These are phyloP conservation scores for Platichthys stellatus DNA, from an alignment of 2,113 vertebrate genomes.

Conservation along the genomic window DNA sequence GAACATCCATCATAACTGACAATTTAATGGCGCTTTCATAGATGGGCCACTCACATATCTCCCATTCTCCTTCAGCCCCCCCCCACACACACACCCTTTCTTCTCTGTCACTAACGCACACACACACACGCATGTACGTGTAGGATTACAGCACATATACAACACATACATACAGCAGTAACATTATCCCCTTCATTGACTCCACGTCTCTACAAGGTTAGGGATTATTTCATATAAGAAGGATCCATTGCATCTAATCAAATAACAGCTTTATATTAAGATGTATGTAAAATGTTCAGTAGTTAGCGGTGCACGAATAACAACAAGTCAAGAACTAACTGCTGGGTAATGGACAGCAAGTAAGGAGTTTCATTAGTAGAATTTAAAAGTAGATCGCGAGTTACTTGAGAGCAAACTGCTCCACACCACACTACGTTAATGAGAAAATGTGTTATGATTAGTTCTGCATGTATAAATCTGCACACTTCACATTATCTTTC, in stretches of 20 bases:
- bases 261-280: background rate
- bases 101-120: background rate
- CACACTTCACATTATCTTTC: background rate
- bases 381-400: background rate
- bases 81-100: slow-evolving; percentile 5
- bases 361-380: background rate
- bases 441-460: background rate
- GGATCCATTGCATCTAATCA: slow-evolving; percentile 22
- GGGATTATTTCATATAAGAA: background rate
- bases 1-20: slow-evolving; percentile 86
- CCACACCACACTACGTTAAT: background rate
- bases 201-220: slow-evolving; percentile 20
- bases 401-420: background rate
- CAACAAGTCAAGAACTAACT: slow-evolving; percentile 9
- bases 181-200: slow-evolving; percentile 26
- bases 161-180: background rate
- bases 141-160: slow-evolving; percentile 9
- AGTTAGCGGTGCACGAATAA: background rate
- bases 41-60: slow-evolving; percentile 74
- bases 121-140: background rate
- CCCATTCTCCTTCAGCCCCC: slow-evolving; percentile 61
- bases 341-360: background rate
- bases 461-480: background rate
- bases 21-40: slow-evolving; percentile 84
- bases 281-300: background rate